Conservation (phyloP, 1,140 invertebrate genomes). For the Acromyrmex heyeri region DNA sequence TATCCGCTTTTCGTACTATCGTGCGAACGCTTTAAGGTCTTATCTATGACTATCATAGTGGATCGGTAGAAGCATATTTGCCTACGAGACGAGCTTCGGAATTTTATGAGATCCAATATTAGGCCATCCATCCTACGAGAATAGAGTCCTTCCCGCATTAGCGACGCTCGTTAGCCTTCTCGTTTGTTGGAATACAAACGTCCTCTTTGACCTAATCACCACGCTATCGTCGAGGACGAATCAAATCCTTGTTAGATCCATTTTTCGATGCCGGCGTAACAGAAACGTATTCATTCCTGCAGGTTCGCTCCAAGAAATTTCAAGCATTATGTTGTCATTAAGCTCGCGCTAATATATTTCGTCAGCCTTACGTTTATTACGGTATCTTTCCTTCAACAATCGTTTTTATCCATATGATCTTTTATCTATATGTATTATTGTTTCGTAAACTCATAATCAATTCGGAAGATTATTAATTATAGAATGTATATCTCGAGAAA, state of each 20-base stretch:
- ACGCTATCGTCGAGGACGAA: constrained; percentile 29
- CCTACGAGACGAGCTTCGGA: constrained; percentile 30
- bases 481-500: background rate
- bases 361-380: constrained; percentile 2
- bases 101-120: constrained; percentile 60
- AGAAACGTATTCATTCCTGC: constrained; percentile 36
- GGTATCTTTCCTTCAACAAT: background rate
- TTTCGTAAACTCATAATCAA: background rate
- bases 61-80: constrained; percentile 38
- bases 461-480: background rate
- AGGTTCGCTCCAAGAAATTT: constrained; percentile 44
- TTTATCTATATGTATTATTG: background rate
- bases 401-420: background rate
- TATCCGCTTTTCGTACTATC: constrained; percentile 24
- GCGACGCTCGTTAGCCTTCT: constrained; percentile 49
- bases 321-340: constrained; percentile 44
- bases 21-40: constrained; percentile 48
- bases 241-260: constrained; percentile 53
- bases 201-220: constrained; percentile 28
- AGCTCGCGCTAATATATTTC: constrained; percentile 23
- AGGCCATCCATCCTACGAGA: constrained; percentile 10
- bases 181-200: background rate
- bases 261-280: constrained; percentile 34
- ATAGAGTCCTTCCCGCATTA: constrained; percentile 52
- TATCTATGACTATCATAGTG: constrained; percentile 46